These are phyloP conservation scores for Papilio elwesi DNA, from an alignment of 2,888 invertebrate species.

Conservation along the genomic window DNA sequence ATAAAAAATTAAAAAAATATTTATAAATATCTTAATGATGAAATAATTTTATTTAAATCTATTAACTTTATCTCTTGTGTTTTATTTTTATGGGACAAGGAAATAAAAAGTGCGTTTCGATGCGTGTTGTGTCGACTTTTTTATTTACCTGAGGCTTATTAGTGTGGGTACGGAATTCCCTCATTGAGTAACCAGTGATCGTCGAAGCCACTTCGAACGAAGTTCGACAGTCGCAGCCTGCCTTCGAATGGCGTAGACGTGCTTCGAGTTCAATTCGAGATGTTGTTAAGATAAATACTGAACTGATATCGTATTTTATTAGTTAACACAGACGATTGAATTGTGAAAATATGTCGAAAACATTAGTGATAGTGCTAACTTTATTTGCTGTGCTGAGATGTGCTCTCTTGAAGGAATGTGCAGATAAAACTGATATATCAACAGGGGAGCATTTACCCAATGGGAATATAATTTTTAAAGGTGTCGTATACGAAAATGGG, in stretches of 20 bases:
- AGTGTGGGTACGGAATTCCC: constrained; percentile 54
- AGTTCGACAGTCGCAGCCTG: constrained; percentile 31
- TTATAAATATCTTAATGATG: too few relatives aligned
- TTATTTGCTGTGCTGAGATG: constrained; percentile 46
- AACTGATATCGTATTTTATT: constrained; percentile 25
- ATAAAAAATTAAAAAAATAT: too few relatives aligned
- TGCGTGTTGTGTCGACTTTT: constrained; percentile 26
- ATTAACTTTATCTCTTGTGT: background rate
- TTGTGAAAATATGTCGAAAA: constrained; percentile 40
- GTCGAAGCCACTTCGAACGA: constrained; percentile 10
- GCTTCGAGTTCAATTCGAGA: constrained; percentile 20
- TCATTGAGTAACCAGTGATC: constrained; percentile 52
- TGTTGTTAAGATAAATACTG: constrained; percentile 17
- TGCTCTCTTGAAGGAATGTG: constrained; percentile 50
- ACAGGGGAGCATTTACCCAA: constrained; percentile 50
- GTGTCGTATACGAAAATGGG: constrained; percentile 50
- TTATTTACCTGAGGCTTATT: constrained; percentile 40
- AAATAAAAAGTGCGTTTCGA: constrained; percentile 9
- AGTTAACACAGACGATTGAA: constrained; percentile 27
- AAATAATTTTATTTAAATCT: background rate
- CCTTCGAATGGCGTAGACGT: constrained; percentile 20
- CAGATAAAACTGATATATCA: constrained; percentile 55
- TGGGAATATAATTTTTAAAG: constrained; percentile 53
- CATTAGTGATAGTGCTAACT: constrained; percentile 44
- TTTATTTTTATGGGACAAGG: background rate